phyloP scores from a whole-genome alignment of 2,797 vertebrate species.

The Anomalospiza imberbis region DNA sequence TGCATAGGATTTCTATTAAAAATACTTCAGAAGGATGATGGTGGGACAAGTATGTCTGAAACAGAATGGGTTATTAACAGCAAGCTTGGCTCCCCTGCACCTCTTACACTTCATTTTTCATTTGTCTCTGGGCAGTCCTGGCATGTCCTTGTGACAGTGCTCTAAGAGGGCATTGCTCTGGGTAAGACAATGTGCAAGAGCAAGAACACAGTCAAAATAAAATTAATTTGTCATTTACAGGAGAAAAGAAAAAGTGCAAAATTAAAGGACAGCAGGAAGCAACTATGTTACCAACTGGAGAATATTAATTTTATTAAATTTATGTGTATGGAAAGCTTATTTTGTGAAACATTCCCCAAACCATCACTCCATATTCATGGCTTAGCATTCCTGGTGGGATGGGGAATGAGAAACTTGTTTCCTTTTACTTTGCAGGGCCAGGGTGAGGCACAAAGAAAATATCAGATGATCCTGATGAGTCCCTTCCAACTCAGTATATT shows the following conservation, averaged over 20 bases:
- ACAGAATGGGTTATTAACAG: background rate
- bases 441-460: background rate
- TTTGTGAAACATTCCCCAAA: background rate
- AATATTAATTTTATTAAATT: background rate
- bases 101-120: background rate
- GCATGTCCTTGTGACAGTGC: background rate
- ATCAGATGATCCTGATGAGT: background rate
- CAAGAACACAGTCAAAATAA: background rate
- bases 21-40: background rate
- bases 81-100: background rate
- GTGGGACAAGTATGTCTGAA: background rate
- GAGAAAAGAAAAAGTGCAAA: background rate
- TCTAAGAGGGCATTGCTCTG: background rate
- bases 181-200: background rate
- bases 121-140: background rate
- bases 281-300: background rate
- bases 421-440: background rate
- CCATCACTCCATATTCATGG: background rate
- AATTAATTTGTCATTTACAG: background rate
- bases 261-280: background rate
- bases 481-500: background rate
- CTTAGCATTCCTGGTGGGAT: background rate
- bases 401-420: background rate
- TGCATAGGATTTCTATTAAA: background rate
- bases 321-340: background rate